Evolutionary conservation across 64 coral and sea anemone species (phyloP), one percentile per base, ranked within the genome.

Genomic region (Platygyra sinensis): DNA sequence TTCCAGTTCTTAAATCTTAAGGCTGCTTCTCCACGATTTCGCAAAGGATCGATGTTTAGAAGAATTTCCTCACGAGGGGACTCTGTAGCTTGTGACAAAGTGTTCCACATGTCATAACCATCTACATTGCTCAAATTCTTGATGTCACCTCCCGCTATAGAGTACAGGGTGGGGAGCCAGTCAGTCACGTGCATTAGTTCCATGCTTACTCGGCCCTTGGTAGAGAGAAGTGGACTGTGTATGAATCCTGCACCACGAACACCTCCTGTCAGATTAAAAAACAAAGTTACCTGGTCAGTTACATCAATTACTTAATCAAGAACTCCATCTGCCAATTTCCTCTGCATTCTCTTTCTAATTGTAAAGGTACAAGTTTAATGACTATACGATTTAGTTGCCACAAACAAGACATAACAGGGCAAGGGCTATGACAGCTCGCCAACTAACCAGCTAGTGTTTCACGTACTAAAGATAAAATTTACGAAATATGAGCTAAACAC

Each of bases 161-260:
- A 74, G 32, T 99, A 99, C 74, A 99, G 69, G 20, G 96, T 95
- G n/a, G 96, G 96, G 15, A 99, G 72, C 96, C 96, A 99, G 67
- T 99, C 96, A 10, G 87, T 93, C 54, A 90, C 96, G 36, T 99
- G 96, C 79, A 99, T 89, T 39, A 99, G 78, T 20, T 99, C 82
- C 65, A 91, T 95, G 83, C 87, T 89, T 31, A 99, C 91, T 67
- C 96, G 94, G 65, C 94, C 94, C 76, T 89, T 90, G 2, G 83
- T 62, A 3, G 78, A 82, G 14, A 99, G 80, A 0, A 99, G 91
- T 2, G 96, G 96, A 86, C 96, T 99, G 63, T 99, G 94, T 22
- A 99, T 62, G 71, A 99, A 99, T 10, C 87, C 91, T 19, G 91
- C 83, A 27, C 96, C 96, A 69, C 96, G 90, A 22, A 99, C 67